Base-by-base conservation (phyloP, 2,888 invertebrate species). In the Tanytarsus gracilentus region DNA sequence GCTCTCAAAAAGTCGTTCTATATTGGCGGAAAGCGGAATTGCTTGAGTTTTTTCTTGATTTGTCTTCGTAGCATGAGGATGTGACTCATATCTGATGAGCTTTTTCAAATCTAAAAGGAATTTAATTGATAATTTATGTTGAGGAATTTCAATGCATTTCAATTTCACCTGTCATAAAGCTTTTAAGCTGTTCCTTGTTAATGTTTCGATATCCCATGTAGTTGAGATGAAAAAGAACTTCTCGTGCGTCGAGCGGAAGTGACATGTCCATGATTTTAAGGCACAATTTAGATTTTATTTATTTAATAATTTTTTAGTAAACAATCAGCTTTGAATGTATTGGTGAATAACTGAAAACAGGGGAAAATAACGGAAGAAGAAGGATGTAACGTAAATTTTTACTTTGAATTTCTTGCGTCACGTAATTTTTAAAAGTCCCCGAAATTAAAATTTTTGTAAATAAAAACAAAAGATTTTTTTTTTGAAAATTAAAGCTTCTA, bases 151-250 rank as follows among this genome's bases (percentile, higher is more conserved):
- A 11, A 30, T 52, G 61, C 25, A n/a, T n/a, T n/a, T n/a, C n/a
- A n/a, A n/a, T n/a, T n/a, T 69, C 75, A 87, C 88, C 88, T 79
- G 80, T 83, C 68, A 88, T 83, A 70, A 89, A 88, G 69, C 82
- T 83, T 75, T 86, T 86, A 59, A 88, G 74, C 68, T 87, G 85
- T 70, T 82, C 79, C 16, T 83, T 82, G 62, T 82, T 83, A 65
- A 89, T 82, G 68, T 87, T 86, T 61, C 81, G 79, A 68, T 86
- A 87, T 61, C 88, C 88, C 66, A 88, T 74, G 67, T 84, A 79
- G 73, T 87, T 86, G 66, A 89, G 74, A 74, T 87, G 83, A 64
- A 78, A 74, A 65, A 88, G 75, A 68, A 89, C 82, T 74, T 86
- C 84, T 67, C 80, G 77, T n/a, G 88, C 82, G 71, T 86, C 84